phyloP scores from a whole-genome alignment of 2,888 invertebrate species.

The Drosophila birchii region DNA sequence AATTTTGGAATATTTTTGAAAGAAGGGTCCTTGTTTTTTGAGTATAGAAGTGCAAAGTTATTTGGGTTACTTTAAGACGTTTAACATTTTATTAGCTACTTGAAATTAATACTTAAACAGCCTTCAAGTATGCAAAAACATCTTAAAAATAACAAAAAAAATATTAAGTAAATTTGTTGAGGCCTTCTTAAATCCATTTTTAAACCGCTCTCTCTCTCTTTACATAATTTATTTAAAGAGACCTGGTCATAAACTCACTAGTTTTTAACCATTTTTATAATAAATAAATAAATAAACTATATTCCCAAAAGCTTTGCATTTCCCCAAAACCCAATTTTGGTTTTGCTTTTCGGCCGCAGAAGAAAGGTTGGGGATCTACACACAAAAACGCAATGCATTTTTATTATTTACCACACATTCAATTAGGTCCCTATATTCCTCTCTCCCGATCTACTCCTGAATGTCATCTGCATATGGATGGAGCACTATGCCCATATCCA shows the following conservation, averaged over 20 bases:
- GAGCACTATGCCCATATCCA: not conserved
- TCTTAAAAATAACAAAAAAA: not conserved
- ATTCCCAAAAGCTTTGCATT: slow-evolving; percentile 18
- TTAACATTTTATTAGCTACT: not conserved
- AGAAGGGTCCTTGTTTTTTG: not conserved
- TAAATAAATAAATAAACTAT: not conserved
- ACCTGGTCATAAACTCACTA: not conserved
- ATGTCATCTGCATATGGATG: slow-evolving; percentile 42
- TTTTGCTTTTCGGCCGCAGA: slow-evolving; percentile 26
- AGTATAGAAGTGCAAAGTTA: not conserved
- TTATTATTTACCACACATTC: slow-evolving; percentile 68
- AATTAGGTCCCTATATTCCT: slow-evolving; percentile 50
- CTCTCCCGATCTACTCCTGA: slow-evolving; percentile 16
- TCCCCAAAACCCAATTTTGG: slow-evolving; percentile 1
- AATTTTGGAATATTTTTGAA: not conserved
- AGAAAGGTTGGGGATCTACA: slow-evolving; percentile 1
- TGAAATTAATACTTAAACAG: not conserved
- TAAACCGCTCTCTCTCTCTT: not conserved
- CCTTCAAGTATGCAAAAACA: not conserved
- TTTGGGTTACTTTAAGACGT: not conserved
- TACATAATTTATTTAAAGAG: not conserved
- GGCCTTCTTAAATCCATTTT: not conserved
- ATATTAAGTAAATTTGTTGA: not conserved
- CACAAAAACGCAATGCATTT: slow-evolving; percentile 34
- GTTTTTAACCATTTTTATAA: not conserved